Percentiles rank a stretch among this genome's conserved stretches.
Conservation (phyloP, 2,113 vertebrate species). For the Arothron firmamentum region DNA sequence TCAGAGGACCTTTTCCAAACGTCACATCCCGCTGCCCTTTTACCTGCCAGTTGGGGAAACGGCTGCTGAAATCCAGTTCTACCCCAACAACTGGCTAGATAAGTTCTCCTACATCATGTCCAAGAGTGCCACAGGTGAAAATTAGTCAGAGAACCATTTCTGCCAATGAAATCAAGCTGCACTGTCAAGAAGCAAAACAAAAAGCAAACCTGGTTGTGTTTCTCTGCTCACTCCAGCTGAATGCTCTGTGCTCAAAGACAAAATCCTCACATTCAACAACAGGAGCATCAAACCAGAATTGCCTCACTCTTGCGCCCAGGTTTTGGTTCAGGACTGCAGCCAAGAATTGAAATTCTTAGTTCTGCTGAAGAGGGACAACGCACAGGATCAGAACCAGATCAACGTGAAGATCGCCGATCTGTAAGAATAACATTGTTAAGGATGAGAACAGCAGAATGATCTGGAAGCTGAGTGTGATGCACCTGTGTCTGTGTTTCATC, state of each 20-base stretch:
- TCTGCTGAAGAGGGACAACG: constrained; percentile 69
- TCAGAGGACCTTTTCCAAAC: constrained; percentile 55
- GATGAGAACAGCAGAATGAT: background rate
- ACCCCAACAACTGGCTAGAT: constrained; percentile 30
- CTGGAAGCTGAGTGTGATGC: background rate
- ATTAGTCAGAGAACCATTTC: background rate
- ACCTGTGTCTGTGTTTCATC: constrained; percentile 25
- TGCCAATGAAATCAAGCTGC: too few species aligned
- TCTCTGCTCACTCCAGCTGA: constrained; percentile 42
- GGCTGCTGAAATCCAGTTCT: constrained; percentile 35
- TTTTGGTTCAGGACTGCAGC: constrained; percentile 80
- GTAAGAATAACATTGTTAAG: constrained; percentile 62
- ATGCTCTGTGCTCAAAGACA: constrained; percentile 52
- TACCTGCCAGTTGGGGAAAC: constrained; percentile 49
- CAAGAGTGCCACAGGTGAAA: constrained; percentile 57
- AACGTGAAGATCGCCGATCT: constrained; percentile 71
- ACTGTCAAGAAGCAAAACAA: too few species aligned
- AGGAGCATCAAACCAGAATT: constrained; percentile 64
- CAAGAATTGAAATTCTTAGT: constrained; percentile 79
- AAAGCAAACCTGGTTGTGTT: background rate
- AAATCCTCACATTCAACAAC: constrained; percentile 76
- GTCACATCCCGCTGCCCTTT: constrained; percentile 32
- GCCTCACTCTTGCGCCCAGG: constrained; percentile 76
- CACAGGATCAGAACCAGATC: constrained; percentile 58
- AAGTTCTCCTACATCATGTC: constrained; percentile 46